Conservation (phyloP, 2,797 vertebrate species). For the Anguilla megastoma region DNA sequence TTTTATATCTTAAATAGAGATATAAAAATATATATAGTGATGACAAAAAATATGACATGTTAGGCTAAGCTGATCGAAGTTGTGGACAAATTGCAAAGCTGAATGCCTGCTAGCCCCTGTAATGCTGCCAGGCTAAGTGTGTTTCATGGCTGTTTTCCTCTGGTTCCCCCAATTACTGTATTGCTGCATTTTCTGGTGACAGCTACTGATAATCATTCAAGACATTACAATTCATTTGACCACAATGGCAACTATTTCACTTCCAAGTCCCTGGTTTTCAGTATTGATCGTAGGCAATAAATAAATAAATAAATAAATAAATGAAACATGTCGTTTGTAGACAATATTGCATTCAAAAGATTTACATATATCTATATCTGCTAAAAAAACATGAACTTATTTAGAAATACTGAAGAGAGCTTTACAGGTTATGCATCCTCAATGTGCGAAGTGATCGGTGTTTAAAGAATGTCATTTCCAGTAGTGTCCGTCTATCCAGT, state of each 20-base stretch:
- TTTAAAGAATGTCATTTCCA: conserved; percentile 1
- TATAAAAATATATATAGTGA: background rate
- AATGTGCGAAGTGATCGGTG: too few relatives aligned
- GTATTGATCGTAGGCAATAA: too few relatives aligned
- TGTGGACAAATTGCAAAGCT: background rate
- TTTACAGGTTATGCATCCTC: background rate
- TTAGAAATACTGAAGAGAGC: background rate
- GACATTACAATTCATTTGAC: too few relatives aligned
- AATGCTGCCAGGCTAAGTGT: background rate
- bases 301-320: too few relatives aligned
- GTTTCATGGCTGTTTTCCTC: background rate
- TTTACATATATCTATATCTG: background rate
- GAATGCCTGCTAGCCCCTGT: background rate
- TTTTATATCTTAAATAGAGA: background rate
- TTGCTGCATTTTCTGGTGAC: background rate
- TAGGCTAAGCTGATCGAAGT: too few relatives aligned
- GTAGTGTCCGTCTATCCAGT: background rate
- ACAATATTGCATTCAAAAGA: background rate
- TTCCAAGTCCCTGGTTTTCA: too few relatives aligned
- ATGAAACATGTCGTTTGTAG: background rate
- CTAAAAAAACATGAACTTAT: background rate
- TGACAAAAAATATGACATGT: background rate
- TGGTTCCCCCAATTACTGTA: background rate
- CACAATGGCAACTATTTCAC: too few relatives aligned
- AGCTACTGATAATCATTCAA: background rate